Percentiles rank a stretch among this genome's conserved stretches.
Conservation (phyloP, 2,797 vertebrate genomes). For the Brotula barbata region DNA sequence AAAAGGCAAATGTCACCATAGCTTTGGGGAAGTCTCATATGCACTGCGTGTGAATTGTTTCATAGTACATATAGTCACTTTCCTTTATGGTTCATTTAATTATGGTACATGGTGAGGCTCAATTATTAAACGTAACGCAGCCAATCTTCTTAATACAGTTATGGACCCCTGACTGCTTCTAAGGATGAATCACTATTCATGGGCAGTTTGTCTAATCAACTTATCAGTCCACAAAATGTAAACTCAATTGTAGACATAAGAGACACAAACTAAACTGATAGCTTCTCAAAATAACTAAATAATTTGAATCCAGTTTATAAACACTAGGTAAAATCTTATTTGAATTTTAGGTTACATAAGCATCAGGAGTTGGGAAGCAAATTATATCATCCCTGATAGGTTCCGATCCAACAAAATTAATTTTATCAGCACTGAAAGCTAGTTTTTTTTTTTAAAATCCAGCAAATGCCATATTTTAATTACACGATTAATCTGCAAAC, state of each 20-base stretch:
- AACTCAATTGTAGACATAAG: slow-evolving; percentile 21
- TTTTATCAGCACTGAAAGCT: slow-evolving; percentile 29
- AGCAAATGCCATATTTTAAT: not conserved
- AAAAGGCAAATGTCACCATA: slow-evolving; percentile 86
- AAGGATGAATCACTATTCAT: slow-evolving; percentile 20
- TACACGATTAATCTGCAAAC: slow-evolving; percentile 25
- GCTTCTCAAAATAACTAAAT: slow-evolving; percentile 4
- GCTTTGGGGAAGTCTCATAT: slow-evolving; percentile 90
- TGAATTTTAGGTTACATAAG: slow-evolving; percentile 1
- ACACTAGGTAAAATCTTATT: slow-evolving; percentile 4
- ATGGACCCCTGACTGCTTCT: slow-evolving; percentile 15
- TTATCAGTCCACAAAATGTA: slow-evolving; percentile 9
- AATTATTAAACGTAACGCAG: not conserved
- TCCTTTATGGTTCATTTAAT: slow-evolving; percentile 27
- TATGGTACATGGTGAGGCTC: not conserved
- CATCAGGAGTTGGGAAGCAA: slow-evolving; percentile 6
- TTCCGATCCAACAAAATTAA: slow-evolving; percentile 33
- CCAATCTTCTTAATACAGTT: slow-evolving; percentile 7
- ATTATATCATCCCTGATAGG: slow-evolving; percentile 14
- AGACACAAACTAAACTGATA: slow-evolving; percentile 8
- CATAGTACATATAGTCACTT: slow-evolving; percentile 18
- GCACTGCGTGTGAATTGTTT: slow-evolving; percentile 20
- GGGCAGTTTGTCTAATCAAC: slow-evolving; percentile 24
- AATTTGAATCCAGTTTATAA: not conserved
- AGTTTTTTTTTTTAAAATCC: slow-evolving; percentile 13